phyloP scores from a whole-genome alignment of 23 tunicate species.

The Ciona savignyi region DNA sequence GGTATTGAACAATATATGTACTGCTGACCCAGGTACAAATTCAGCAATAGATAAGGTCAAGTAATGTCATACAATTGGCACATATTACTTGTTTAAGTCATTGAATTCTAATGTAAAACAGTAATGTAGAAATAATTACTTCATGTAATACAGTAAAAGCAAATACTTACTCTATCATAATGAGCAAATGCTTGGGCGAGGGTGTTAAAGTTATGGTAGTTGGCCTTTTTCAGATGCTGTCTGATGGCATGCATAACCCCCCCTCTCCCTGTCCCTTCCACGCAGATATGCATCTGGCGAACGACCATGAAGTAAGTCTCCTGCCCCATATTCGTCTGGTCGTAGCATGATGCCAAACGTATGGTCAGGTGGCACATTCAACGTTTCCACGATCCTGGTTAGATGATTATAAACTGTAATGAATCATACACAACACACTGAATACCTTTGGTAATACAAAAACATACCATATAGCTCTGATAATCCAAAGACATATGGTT shows the following conservation, averaged over 20 bases:
- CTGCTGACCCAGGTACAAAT: too few species aligned
- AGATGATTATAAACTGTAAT: too few species aligned
- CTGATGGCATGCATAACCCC: constrained; percentile 89
- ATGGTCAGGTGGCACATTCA: constrained; percentile 66
- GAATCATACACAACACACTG: too few species aligned
- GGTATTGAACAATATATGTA: too few species aligned
- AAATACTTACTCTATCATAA: constrained; percentile 62
- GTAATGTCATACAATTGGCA: too few species aligned
- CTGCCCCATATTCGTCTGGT: constrained; percentile 96
- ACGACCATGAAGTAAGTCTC: constrained; percentile 83
- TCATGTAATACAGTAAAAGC: not conserved
- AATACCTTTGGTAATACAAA: too few species aligned
- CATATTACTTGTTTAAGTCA: too few species aligned
- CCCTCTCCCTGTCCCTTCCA: constrained; percentile 80
- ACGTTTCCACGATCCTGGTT: constrained; percentile 59
- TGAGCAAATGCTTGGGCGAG: constrained; percentile 76
- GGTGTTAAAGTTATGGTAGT: constrained; percentile 85
- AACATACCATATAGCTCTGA: too few species aligned
- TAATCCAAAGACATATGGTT: too few species aligned
- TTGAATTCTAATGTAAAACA: too few species aligned
- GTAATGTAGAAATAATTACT: too few species aligned
- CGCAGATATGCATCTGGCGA: constrained; percentile 73
- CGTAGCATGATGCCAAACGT: constrained; percentile 84
- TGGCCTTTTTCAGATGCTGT: constrained; percentile 89
- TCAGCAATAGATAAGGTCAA: too few species aligned